Evolutionary conservation across 1,140 invertebrate species (phyloP), one percentile per base, ranked within the genome.

Genomic region (Drosophila murphyi): DNA sequence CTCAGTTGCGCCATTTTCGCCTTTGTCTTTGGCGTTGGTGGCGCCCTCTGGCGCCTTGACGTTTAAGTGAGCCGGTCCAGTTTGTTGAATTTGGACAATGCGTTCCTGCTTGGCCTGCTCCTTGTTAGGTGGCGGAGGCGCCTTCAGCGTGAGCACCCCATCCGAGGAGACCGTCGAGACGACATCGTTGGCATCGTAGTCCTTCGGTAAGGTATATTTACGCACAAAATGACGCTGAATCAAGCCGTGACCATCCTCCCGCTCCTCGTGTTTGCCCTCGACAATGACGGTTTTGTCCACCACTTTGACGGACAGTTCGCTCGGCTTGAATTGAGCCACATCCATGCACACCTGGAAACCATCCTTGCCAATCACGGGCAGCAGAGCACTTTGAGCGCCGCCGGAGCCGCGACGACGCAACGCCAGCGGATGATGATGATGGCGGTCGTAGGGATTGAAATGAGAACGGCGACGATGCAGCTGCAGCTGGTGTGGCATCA

Each of bases 231-330:
- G 95, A 5, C 96, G 93, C 1, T 96, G 95, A 39, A 97, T 95
- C 77, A 92, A 95, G 10, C 94, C 94, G 85, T 96, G 95, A 28
- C 95, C 94, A 72, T 96, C 95, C 54, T 93, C 76, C 48, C 94
- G 94, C 79, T 96, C 95, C 77, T 96, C 95, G 76, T 96, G 96
- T 82, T 95, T 96, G 1, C 94, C 96, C 83, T 95, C 93, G 1
- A 97, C 93, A 2, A 96, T 92, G 0, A 96, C 93, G 35, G 93
- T 94, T 39, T 95, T 94, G 73, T 96, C 95, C 2, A 95, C 92
- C 0, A 95, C 95, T 89, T 96, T 97, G 0, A 97, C 96, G 6
- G 93, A 94, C 35, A 97, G 94, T 90, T 97, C 96, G 62, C 96
- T 95, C 0, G 96, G 96, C 41, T 94, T 94, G 92, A 94, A 96